Evolutionary conservation across 2,797 vertebrate species (phyloP).

Genomic region (Amazona finschi): DNA sequence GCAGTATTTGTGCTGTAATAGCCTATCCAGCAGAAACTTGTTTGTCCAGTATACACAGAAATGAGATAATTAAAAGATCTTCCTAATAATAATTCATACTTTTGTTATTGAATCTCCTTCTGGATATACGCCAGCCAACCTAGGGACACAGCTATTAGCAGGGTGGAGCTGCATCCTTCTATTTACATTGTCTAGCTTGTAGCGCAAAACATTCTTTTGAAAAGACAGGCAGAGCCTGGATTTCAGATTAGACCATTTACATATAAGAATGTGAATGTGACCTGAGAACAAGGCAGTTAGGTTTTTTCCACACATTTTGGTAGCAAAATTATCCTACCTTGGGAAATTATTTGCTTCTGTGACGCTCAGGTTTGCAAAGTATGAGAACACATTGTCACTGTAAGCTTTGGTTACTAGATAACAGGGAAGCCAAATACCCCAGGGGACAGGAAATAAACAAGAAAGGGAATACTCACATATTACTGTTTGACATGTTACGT

Average conservation of each 20-base stretch:
- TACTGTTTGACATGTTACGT: constrained; percentile 86
- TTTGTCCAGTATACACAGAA: background rate
- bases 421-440: background rate
- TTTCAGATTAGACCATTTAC: background rate
- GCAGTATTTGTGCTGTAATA: background rate
- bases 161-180: constrained; percentile 63
- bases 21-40: background rate
- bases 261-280: background rate
- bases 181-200: constrained; percentile 14
- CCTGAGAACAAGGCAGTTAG: background rate
- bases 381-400: background rate
- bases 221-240: background rate
- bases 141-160: constrained; percentile 38
- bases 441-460: background rate
- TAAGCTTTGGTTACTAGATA: background rate
- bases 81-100: constrained; percentile 10
- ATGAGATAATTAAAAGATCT: background rate
- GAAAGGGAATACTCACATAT: constrained; percentile 81
- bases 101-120: background rate
- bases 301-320: background rate
- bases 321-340: background rate
- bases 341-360: background rate
- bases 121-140: background rate
- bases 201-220: constrained; percentile 12
- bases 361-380: background rate